Evolutionary conservation across 2,113 vertebrate species (phyloP).

Genomic region (Haemorhous mexicanus): DNA sequence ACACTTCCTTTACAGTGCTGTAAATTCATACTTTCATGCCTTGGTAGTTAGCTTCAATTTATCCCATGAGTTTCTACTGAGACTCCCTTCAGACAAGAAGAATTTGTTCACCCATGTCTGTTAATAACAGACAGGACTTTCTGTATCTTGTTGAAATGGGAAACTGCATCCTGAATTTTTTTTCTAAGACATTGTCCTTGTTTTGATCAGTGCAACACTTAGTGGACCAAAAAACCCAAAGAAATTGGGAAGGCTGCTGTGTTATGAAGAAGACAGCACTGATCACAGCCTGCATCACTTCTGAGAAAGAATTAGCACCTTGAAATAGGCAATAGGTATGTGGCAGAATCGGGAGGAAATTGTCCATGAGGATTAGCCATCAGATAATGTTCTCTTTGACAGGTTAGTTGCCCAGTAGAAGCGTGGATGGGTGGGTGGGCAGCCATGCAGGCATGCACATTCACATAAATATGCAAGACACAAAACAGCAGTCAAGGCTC

Average conservation of each 20-base stretch:
- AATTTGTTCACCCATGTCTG: neutral
- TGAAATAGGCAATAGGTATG: neutral
- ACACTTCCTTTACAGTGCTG: neutral
- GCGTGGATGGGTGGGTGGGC: too few relatives aligned
- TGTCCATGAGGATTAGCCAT: neutral
- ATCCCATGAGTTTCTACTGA: neutral
- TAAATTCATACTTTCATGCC: neutral
- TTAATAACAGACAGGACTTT: neutral
- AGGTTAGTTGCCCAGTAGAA: neutral
- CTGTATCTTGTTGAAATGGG: neutral
- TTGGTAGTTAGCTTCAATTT: neutral
- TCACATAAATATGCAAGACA: neutral
- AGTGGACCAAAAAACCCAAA: neutral
- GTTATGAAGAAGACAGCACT: neutral
- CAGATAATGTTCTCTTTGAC: neutral
- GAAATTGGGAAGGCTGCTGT: neutral
- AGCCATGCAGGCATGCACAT: neutral
- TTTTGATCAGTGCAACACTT: neutral
- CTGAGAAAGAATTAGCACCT: neutral
- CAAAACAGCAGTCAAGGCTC: neutral
- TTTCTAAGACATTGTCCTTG: neutral
- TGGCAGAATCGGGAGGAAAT: neutral
- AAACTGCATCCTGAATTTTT: neutral
- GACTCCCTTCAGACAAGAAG: neutral
- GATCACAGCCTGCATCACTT: neutral